Evolutionary conservation across 2,888 invertebrate species (phyloP), one percentile per base, ranked within the genome.

Genomic region (Drosophila ustulata): DNA sequence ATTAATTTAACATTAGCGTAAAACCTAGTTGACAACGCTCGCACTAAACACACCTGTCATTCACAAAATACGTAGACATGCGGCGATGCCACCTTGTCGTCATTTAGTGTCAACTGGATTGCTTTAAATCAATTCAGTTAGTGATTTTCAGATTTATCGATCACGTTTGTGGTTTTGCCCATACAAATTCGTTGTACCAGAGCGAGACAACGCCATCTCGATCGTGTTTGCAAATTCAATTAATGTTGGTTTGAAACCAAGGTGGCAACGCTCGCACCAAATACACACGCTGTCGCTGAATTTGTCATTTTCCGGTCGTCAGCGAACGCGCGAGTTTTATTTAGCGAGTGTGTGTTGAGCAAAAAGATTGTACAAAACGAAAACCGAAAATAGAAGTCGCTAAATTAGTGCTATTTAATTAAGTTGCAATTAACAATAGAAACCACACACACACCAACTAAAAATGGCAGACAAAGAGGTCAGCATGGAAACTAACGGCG

Each of bases 401-500:
- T 46, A 46, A 76, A 74, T 64, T 64, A 73, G 84, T 78, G 80
- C 70, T 80, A 62, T 77, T 69, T 66, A 66, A 67, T 65, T 77
- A 80, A 81, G 69, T 76, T 77, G 39, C 74, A 76, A 75, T 79
- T 83, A 72, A 75, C 75, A 57, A 66, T 64, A 69, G 56, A 74
- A 72, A 43, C 13, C 11, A n/a, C n/a, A 37, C 37, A 37, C 37
- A 11, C 67, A 69, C 65, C 26, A 53, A 62, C 57, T 65, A 47
- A 81, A 87, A 87, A 94, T 94, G 94, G 93, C 94, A 75, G 94
- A 91, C 51, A 93, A 93, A 90, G 93, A 95, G 94, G 91, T 91
- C 69, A 95, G 95, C 91, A 94, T 55, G 56, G 56, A 56, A 26
- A 25, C 32, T 0, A 56, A 56, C 93, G 95, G 96, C 92, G 96